Base-by-base conservation (phyloP, 2,797 vertebrate genomes). In the Spinibarbus caldwelli region DNA sequence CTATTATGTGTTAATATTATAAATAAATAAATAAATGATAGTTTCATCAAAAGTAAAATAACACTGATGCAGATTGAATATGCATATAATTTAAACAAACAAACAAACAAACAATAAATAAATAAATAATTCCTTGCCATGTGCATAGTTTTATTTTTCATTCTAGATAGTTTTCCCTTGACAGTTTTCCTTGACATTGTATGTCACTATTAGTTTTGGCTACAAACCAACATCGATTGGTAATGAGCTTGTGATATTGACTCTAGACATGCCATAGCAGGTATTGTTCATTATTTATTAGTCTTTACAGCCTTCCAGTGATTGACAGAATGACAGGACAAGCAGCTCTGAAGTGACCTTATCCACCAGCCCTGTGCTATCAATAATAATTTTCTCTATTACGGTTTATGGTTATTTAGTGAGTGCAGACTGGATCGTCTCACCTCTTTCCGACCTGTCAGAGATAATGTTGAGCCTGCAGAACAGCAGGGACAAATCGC, bases 401-500 rank as follows among this genome's bases (percentile, higher is more conserved):
- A 78, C 57, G 45, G 85, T 62, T 82, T 86, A 82, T 85, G 45
- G 82, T 72, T 82, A 85, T 85, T 86, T 88, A 80, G 80, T 38
- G 62, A 85, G 41, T 72, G 47, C 29, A 29, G 52, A 66, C 2
- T 26, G 38, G 67, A 84, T 75, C 68, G 49, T 64, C 75, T 54
- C 4, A 31, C 70, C 52, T 73, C 23, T 62, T 70, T 36, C 29
- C 6, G 78, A 85, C 66, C 84, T 78, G 78, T 78, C 72, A 84
- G 41, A 87, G 70, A 80, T 83, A 78, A 87, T 59, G 49, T 79
- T 17, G 77, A 71, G 73, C 38, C 73, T 77, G 84, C 78, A 23
- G 45, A 82, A 71, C n/a, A 54, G 67, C 47, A 64, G 67, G 26
- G 52, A 72, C 2, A 38, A 78, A 78, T 75, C 45, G 41, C 82